A percentile compares a stretch with the other conserved stretches of the same genome.
Conservation (phyloP, 2,797 vertebrate species). For the Prionace glauca region DNA sequence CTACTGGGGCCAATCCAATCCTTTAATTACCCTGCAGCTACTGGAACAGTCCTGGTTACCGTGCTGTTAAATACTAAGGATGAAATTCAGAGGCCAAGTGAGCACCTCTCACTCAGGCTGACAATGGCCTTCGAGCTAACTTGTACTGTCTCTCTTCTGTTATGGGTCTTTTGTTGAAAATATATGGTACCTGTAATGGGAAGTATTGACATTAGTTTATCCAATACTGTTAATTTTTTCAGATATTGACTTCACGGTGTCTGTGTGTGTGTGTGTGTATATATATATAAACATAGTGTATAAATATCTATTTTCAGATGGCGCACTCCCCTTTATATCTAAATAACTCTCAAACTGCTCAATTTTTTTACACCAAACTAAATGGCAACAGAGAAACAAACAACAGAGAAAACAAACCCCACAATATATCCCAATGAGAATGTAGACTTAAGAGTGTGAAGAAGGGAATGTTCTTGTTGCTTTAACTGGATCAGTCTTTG, state of each 20-base stretch:
- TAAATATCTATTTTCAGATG: constrained; percentile 28
- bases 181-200: neutral
- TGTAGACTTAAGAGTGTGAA: neutral
- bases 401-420: neutral
- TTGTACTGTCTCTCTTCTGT: neutral
- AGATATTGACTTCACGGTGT: constrained; percentile 15
- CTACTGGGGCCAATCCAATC: neutral
- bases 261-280: neutral
- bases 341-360: neutral
- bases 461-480: constrained; percentile 21
- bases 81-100: neutral
- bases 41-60: neutral
- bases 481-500: constrained; percentile 18
- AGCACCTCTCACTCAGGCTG: neutral
- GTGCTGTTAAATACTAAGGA: neutral
- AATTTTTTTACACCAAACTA: neutral
- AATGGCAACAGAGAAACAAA: neutral
- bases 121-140: neutral
- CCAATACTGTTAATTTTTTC: neutral
- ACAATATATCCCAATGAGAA: neutral
- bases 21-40: neutral
- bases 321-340: neutral
- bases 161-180: neutral
- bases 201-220: neutral
- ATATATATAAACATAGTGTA: constrained; percentile 18